Evolutionary conservation across 2,888 invertebrate species (phyloP).

Genomic region (Thelaira solivaga): DNA sequence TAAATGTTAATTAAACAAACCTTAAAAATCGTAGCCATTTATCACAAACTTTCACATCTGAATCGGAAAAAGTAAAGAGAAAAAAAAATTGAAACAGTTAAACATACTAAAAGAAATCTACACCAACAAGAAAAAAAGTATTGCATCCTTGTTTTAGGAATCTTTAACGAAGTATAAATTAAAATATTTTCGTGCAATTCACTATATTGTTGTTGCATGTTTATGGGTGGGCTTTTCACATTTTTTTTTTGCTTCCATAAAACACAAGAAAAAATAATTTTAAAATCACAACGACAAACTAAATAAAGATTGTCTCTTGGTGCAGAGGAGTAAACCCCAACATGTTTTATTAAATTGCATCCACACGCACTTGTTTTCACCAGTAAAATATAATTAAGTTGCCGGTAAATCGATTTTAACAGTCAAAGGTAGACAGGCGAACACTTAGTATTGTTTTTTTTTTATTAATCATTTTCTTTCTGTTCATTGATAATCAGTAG

Average conservation of each 20-base stretch:
- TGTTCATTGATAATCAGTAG: constrained; percentile 29
- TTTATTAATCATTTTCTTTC: too few relatives aligned
- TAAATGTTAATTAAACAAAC: constrained; percentile 39
- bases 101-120: constrained; percentile 5
- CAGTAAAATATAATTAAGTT: constrained; percentile 56
- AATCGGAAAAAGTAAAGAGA: neutral
- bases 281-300: constrained; percentile 45
- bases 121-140: neutral
- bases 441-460: constrained; percentile 47
- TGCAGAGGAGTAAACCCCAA: constrained; percentile 20
- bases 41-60: constrained; percentile 46
- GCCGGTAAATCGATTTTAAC: constrained; percentile 58
- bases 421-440: constrained; percentile 54
- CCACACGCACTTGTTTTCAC: constrained; percentile 55
- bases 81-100: neutral
- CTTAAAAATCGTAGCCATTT: constrained; percentile 40
- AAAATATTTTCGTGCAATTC: constrained; percentile 24
- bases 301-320: constrained; percentile 11
- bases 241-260: constrained; percentile 28
- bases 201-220: constrained; percentile 25
- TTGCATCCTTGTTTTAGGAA: constrained; percentile 23
- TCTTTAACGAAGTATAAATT: constrained; percentile 7
- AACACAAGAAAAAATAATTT: constrained; percentile 11
- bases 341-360: constrained; percentile 59
- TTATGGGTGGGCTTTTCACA: constrained; percentile 59